These are phyloP conservation scores for Acrocephalus arundinaceus DNA, from an alignment of 2,113 vertebrate genomes.

Conservation along the genomic window DNA sequence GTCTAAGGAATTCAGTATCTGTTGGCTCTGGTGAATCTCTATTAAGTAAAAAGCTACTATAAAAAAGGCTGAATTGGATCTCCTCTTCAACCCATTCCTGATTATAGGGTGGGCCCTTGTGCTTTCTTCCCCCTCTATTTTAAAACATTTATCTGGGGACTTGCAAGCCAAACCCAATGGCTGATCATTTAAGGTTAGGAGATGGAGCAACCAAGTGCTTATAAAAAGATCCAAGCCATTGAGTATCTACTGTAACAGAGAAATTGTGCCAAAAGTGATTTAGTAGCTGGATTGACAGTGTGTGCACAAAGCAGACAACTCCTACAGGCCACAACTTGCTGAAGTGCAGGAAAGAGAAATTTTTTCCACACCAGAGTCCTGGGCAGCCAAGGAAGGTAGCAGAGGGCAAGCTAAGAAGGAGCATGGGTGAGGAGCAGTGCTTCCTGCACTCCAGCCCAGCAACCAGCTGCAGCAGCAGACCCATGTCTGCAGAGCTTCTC, in stretches of 20 bases:
- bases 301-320: background rate
- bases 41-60: background rate
- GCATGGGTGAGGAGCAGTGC: background rate
- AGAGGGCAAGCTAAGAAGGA: background rate
- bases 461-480: background rate
- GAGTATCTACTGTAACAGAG: background rate
- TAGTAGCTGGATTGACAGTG: background rate
- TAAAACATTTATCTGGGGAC: background rate
- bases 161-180: background rate
- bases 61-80: background rate
- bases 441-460: rapidly evolving
- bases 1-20: background rate
- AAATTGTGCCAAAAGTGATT: background rate
- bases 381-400: background rate
- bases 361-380: background rate
- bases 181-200: background rate
- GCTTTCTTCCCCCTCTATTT: background rate
- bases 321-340: background rate
- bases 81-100: background rate
- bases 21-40: background rate
- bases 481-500: background rate
- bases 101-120: background rate
- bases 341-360: background rate
- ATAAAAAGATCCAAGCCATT: background rate
- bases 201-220: background rate